Evolutionary conservation across 92 coral and sea anemone genomes (phyloP).

Genomic region (Heteractis magnifica): DNA sequence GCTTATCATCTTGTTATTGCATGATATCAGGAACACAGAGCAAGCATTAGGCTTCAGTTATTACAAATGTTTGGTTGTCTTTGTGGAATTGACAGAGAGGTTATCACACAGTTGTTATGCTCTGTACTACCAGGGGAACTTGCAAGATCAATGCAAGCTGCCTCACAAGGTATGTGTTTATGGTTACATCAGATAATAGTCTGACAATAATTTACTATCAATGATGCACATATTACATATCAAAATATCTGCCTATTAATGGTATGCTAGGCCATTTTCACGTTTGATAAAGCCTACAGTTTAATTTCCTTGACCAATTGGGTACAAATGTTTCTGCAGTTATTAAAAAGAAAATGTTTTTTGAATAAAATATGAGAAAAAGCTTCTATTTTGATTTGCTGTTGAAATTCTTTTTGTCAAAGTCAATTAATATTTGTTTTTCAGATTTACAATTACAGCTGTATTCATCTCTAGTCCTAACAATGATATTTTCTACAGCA

Average conservation of each 20-base stretch:
- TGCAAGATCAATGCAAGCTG: slow-evolving; percentile 77
- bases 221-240: not conserved
- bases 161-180: slow-evolving; percentile 50
- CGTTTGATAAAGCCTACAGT: no score
- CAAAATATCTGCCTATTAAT: no score
- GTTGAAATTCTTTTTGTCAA: no score
- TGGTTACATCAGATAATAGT: not conserved
- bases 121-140: slow-evolving; percentile 92
- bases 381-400: no score
- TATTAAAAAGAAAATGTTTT: no score
- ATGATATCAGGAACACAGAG: slow-evolving; percentile 73
- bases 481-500: slow-evolving; percentile 93
- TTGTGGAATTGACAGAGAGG: slow-evolving; percentile 81
- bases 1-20: no score
- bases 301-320: no score
- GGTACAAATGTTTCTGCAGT: no score
- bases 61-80: slow-evolving; percentile 72
- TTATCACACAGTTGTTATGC: slow-evolving; percentile 75
- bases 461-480: slow-evolving; percentile 63
- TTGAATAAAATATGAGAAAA: no score
- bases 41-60: slow-evolving; percentile 60
- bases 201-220: no score
- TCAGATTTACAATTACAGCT: slow-evolving; percentile 66
- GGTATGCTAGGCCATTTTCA: no score
- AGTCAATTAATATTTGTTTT: not conserved